Base-by-base conservation (phyloP, 2,888 invertebrate genomes). In the Drosophila buzzatii region DNA sequence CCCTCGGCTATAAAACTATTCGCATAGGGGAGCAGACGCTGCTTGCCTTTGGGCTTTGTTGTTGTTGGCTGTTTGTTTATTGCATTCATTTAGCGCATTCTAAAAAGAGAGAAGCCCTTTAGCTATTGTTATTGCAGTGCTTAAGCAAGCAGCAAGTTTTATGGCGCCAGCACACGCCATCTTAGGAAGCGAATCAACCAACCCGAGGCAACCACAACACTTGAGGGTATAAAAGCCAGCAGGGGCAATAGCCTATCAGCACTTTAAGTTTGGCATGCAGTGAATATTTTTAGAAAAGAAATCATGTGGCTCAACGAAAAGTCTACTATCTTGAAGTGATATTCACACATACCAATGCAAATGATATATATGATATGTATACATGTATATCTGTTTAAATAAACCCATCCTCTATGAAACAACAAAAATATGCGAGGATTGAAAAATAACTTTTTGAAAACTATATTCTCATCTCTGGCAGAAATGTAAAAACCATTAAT, bases 11-110 rank as follows among this genome's bases (percentile, higher is more conserved):
- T 80, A 68, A 70, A 75, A 82, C 70, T 69, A 73, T 64, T 53
- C 52, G 60, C 60, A 59, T 44, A 52, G 49, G 51, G 45, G 47
- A 42, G 23, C 37, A 12, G n/a, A 18, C 18, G 23, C 39, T 27
- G 16, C 27, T 39, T 27, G 53, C 67, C 51, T 23, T 12, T 16
- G 41, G 59, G 58, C 62, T 37, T 70, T 56, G 37, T 55, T 63
- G 65, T 37, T 56, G 45, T 44, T 65, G 27, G 31, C 44, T 69
- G 76, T 67, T 67, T 76, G 81, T 85, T 84, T 84, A 86, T 83
- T 77, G 84, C 84, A 73, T 75, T 73, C 84, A 81, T 85, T 84
- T 83, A 83, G 74, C 83, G 81, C 73, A 69, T 67, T 81, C 69
- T 58, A 64, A 61, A 41, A 59, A 57, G 2, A 27, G 9, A 27